Evolutionary conservation across 2,113 vertebrate species (phyloP).

Genomic region (Oreochromis spilurus): DNA sequence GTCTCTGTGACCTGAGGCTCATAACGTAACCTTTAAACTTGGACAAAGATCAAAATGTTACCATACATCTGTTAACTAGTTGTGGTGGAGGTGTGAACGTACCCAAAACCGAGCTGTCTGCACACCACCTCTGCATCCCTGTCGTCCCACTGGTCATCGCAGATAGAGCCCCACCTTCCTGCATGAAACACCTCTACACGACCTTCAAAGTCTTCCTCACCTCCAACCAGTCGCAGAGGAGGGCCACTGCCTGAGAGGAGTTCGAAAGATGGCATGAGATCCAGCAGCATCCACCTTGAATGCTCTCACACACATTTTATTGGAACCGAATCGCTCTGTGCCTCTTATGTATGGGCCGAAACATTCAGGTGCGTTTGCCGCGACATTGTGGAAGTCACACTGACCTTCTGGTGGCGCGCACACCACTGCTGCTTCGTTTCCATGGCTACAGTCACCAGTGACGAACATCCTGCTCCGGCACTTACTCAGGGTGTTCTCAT

Average conservation of each 20-base stretch:
- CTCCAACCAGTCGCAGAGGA: conserved; percentile 82
- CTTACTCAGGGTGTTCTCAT: conserved; percentile 78
- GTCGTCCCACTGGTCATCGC: conserved; percentile 89
- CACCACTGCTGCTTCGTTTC: conserved; percentile 71
- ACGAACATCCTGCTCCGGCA: conserved; percentile 77
- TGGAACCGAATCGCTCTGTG: not conserved
- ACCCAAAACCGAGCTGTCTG: conserved; percentile 85
- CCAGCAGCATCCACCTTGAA: not conserved
- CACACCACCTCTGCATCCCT: conserved; percentile 88
- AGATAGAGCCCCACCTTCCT: conserved; percentile 86
- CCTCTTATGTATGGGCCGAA: not conserved
- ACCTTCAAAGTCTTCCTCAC: conserved; percentile 85
- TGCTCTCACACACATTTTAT: not conserved
- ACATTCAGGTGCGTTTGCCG: not conserved
- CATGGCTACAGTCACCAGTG: conserved; percentile 78
- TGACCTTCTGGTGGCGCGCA: conserved; percentile 86
- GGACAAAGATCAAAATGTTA: not conserved
- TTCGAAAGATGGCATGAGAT: not conserved
- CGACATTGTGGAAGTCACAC: conserved; percentile 22
- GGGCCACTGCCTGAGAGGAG: conserved; percentile 74
- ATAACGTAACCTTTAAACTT: not conserved
- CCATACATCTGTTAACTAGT: not conserved
- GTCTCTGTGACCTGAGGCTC: not conserved
- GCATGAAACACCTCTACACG: conserved; percentile 85
- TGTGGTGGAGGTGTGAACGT: not conserved